Evolutionary conservation across 2,113 vertebrate genomes (phyloP).

Genomic region (Macroglossus sobrinus): DNA sequence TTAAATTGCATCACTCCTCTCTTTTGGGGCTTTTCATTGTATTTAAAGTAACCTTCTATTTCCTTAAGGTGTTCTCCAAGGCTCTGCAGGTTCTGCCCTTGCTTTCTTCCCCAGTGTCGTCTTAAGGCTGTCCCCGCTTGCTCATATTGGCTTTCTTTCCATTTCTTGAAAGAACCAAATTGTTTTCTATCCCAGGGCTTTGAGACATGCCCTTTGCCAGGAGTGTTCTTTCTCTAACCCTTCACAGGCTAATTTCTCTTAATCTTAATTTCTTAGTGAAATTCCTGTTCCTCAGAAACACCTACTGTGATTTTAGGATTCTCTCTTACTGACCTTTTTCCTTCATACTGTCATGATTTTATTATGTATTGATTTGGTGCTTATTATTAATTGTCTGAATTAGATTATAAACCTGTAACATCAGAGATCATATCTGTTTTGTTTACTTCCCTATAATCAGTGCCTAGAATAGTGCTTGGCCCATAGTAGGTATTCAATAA

Average conservation of each 20-base stretch:
- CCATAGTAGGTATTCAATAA: background rate
- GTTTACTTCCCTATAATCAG: background rate
- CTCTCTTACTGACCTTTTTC: background rate
- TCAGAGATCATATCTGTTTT: background rate
- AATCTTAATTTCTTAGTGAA: background rate
- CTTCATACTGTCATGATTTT: background rate
- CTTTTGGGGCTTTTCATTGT: background rate
- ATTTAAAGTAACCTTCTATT: background rate
- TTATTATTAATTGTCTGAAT: background rate
- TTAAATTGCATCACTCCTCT: background rate
- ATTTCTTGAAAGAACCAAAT: background rate
- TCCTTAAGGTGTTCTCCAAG: background rate
- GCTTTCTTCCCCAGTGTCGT: background rate
- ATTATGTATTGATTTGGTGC: background rate
- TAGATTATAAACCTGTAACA: background rate
- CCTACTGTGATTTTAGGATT: background rate
- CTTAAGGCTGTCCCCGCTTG: background rate
- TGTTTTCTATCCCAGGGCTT: background rate
- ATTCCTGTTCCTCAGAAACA: constrained; percentile 1
- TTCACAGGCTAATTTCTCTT: background rate
- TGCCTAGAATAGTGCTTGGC: background rate
- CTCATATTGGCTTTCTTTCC: background rate
- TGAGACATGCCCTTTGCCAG: background rate
- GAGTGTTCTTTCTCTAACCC: background rate
- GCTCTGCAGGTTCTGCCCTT: background rate